These are phyloP conservation scores for Australoheros facetus DNA, from an alignment of 2,797 vertebrate species.

Conservation along the genomic window DNA sequence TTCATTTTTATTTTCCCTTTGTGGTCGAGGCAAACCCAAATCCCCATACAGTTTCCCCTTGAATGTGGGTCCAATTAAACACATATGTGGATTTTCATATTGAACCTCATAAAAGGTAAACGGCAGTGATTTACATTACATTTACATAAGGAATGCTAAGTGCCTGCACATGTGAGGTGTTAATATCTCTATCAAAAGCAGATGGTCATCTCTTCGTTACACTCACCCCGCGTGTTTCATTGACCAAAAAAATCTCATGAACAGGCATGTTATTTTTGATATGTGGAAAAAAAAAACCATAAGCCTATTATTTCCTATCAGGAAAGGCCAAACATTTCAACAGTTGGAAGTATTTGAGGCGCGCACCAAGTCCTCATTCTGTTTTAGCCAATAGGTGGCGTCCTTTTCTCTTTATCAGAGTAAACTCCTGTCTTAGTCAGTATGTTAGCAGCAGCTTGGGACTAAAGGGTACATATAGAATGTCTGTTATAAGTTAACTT, in stretches of 20 bases:
- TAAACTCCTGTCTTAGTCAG: neutral
- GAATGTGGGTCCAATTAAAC: constrained; percentile 81
- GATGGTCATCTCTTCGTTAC: constrained; percentile 58
- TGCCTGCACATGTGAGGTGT: constrained; percentile 67
- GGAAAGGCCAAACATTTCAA: neutral
- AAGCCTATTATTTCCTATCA: constrained; percentile 8
- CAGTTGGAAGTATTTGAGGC: constrained; percentile 12
- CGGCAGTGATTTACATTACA: constrained; percentile 72
- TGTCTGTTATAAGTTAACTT: neutral
- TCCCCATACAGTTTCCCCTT: constrained; percentile 60
- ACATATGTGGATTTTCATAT: constrained; percentile 81
- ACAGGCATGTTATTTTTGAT: constrained; percentile 19
- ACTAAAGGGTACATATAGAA: constrained; percentile 3
- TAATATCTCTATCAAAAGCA: constrained; percentile 69
- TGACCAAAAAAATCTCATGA: constrained; percentile 25
- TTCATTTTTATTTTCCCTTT: constrained; percentile 66
- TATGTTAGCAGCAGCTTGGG: neutral
- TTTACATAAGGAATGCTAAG: constrained; percentile 78
- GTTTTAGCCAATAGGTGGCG: constrained; percentile 31
- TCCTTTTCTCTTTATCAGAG: constrained; percentile 6
- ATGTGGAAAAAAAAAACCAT: neutral
- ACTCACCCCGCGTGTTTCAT: constrained; percentile 19
- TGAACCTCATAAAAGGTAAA: constrained; percentile 76
- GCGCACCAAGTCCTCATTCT: neutral
- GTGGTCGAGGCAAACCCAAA: constrained; percentile 72